Base-by-base conservation (phyloP, 2,888 invertebrate genomes). In the Resseliella maxima region DNA sequence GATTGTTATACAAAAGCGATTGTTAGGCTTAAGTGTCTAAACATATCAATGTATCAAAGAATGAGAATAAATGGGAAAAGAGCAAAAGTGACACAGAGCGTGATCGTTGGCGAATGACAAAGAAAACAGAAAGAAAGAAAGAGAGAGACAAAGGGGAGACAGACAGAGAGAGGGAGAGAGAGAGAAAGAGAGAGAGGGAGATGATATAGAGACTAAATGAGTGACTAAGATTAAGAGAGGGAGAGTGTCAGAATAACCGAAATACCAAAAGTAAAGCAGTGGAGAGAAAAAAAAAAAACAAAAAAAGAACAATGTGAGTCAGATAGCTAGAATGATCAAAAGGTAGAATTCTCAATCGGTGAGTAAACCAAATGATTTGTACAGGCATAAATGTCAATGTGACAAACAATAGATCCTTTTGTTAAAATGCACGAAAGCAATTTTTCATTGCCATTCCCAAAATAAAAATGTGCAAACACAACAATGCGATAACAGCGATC, bases 381-480 rank as follows among this genome's bases (percentile, higher is more conserved):
- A 72, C 72, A 31, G 72, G 72, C 31, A 72, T 72, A 72, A 72
- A 72, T 72, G 31, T 35, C 72, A 72, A 72, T 72, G 31, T 15
- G 31, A 31, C 72, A 31, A 72, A 72, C 72, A 72, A 72, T 72
- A 31, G 72, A 31, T 72, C 31, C 72, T 72, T 31, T 72, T 72
- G 72, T 72, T 72, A 15, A 72, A 72, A 31, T 35, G n/a, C 15
- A 15, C 35, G 15, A 72, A 72, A 72, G 72, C 72, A 72, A 72
- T 72, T 72, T 72, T 72, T 72, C 72, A 72, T 72, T 72, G 72
- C 72, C 72, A 72, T 72, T 72, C 72, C n/a, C 31, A 72, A 72
- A 50, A 31, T 72, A 15, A 72, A 72, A 72, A 27, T 72, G 72
- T n/a, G 72, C 31, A 31, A 72, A 50, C 46, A 50, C 46, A 50